These are phyloP conservation scores for Caenorhabditis inopinata DNA, from an alignment of 1,140 invertebrate genomes.

Conservation along the genomic window DNA sequence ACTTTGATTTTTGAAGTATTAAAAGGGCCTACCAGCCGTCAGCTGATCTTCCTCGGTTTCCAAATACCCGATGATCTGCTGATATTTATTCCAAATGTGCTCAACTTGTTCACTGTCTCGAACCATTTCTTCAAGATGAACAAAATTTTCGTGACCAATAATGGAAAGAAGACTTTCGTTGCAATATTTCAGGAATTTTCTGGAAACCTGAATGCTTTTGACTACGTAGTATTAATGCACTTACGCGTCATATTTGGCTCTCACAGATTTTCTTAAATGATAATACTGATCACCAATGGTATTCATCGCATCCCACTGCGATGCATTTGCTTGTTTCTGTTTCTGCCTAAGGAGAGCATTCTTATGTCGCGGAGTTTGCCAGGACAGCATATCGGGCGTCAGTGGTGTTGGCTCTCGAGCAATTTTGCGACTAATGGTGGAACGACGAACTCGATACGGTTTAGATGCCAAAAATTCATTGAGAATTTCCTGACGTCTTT, in stretches of 20 bases:
- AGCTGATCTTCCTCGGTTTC: conserved; percentile 6
- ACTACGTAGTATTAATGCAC: not conserved
- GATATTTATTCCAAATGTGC: conserved; percentile 29
- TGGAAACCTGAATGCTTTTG: not conserved
- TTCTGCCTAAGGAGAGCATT: not conserved
- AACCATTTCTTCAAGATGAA: conserved; percentile 15
- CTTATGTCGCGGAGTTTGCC: conserved; percentile 4
- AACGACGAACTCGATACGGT: not conserved
- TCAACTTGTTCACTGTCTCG: conserved; percentile 32
- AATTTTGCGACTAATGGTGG: not conserved
- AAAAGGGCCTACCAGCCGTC: not conserved
- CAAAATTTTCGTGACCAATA: conserved; percentile 9
- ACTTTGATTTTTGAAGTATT: not conserved
- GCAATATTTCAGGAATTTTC: conserved; percentile 31
- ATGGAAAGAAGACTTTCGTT: not conserved
- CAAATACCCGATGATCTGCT: conserved; percentile 31
- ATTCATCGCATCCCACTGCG: conserved; percentile 30
- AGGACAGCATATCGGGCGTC: not conserved
- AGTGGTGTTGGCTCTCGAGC: not conserved
- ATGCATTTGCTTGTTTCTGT: not conserved
- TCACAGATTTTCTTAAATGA: conserved; percentile 10
- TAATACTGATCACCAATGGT: conserved; percentile 37
- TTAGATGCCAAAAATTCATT: conserved; percentile 19
- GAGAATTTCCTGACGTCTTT: conserved; percentile 12
- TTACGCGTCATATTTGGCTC: conserved; percentile 15